Evolutionary conservation across 2,888 invertebrate genomes (phyloP).

Genomic region (Acanthosoma haemorrhoidale): DNA sequence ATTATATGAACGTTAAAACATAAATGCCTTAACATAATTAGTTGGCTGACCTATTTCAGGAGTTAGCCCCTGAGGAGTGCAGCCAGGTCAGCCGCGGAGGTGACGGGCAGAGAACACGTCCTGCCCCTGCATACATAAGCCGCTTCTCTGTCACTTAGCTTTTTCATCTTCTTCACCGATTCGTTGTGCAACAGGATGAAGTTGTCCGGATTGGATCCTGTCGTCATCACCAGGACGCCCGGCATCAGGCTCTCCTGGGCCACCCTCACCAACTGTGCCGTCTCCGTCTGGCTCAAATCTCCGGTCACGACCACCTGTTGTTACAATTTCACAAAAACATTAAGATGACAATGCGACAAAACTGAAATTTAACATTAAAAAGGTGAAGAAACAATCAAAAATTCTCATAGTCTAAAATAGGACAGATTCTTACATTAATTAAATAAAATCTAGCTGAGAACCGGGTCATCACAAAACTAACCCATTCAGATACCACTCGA

Average conservation of each 20-base stretch:
- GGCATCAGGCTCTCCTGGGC: slow-evolving; percentile 62
- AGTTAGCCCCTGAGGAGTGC: slow-evolving; percentile 48
- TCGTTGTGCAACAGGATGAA: slow-evolving; percentile 47
- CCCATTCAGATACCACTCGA: no score
- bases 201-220: slow-evolving; percentile 47
- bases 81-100: slow-evolving; percentile 59
- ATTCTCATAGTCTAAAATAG: no score
- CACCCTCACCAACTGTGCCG: slow-evolving; percentile 59
- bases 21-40: no score
- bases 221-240: slow-evolving; percentile 62
- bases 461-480: no score
- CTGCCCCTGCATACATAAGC: slow-evolving; percentile 75
- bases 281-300: slow-evolving; percentile 57
- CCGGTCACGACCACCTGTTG: slow-evolving; percentile 65
- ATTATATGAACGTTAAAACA: no score
- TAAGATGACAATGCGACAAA: no score
- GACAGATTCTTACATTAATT: no score
- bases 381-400: no score
- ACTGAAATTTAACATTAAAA: no score
- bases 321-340: no score
- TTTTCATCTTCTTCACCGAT: slow-evolving; percentile 47
- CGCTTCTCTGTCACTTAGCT: slow-evolving; percentile 57
- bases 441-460: no score
- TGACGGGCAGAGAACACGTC: slow-evolving; percentile 69
- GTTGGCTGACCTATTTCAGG: not conserved